Base-by-base conservation (phyloP, 2,888 invertebrate species). In the Plemyria rubiginata region DNA sequence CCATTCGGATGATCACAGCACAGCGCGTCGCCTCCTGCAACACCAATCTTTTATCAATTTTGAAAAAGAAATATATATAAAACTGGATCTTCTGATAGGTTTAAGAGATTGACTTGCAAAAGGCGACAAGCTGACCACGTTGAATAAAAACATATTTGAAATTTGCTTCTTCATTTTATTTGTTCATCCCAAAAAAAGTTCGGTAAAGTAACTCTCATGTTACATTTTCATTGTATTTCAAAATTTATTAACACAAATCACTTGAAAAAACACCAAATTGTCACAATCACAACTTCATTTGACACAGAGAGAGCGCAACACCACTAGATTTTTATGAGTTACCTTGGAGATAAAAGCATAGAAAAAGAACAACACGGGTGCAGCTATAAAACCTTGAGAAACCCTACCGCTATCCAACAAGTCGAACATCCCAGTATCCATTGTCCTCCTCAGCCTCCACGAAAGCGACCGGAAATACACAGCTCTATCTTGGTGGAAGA, bases 21-120 rank as follows among this genome's bases (percentile, higher is more conserved):
- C 65, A 82, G 74, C 68, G 84, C 72, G 78, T 87, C 92, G 78
- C 91, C 92, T 82, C 90, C 90, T 92, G 91, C 90, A 92, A 90
- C 40, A 56, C 85, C 88, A 88, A 88, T 85, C 80, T 83, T 79
- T 73, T 68, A 62, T 69, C 71, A 57, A 72, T 69, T 74, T 74
- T 52, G 54, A 51, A 61, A 22, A 52, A 48, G 15, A 52, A 40
- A 46, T 8, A 45, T 16, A 13, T 15, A 56, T 13, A 60, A n/a
- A 45, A 41, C 15, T 41, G 13, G 28, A 43, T 4, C 40, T 36
- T 40, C 32, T 38, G 22, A 48, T 46, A 43, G 59, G 46, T 55
- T 43, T 36, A 16, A 40, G 54, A 79, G 79, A 81, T 85, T 84
- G 81, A 83, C 76, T 78, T 77, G 82, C 84, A 85, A 78, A 77